Evolutionary conservation across 2,888 invertebrate species (phyloP).

Genomic region (Mythimna vitellina): DNA sequence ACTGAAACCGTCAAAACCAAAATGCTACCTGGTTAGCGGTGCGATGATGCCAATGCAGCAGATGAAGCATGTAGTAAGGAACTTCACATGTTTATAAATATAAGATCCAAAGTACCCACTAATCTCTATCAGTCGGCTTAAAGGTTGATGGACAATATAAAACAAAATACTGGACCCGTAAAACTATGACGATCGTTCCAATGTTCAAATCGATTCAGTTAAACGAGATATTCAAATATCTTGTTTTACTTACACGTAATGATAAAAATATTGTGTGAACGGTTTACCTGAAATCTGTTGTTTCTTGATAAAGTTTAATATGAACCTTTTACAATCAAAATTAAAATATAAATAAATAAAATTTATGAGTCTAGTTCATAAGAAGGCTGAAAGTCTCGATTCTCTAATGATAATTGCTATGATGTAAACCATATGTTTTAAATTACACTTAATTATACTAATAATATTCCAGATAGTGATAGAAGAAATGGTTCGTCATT

Average conservation of each 20-base stretch:
- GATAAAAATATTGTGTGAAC: background rate
- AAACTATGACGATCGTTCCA: background rate
- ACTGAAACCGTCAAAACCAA: background rate
- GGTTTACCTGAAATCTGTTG: background rate
- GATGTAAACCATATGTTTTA: background rate
- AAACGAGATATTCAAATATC: background rate
- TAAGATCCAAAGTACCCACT: background rate
- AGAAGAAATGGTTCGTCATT: background rate
- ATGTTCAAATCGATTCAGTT: background rate
- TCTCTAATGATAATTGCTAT: background rate
- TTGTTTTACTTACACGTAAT: background rate
- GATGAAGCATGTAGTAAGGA: background rate
- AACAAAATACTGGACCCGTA: background rate
- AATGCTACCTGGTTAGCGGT: no score
- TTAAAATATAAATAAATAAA: background rate
- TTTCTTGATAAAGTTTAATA: background rate
- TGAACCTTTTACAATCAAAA: background rate
- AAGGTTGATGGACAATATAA: background rate
- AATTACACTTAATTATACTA: background rate
- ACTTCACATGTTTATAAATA: background rate
- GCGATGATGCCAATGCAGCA: background rate
- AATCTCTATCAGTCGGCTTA: no score
- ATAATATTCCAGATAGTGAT: background rate
- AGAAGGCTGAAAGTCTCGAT: background rate
- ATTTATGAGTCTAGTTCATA: background rate